Conservation (phyloP, 2,888 invertebrate species). For the Hemistola chrysoprasaria region DNA sequence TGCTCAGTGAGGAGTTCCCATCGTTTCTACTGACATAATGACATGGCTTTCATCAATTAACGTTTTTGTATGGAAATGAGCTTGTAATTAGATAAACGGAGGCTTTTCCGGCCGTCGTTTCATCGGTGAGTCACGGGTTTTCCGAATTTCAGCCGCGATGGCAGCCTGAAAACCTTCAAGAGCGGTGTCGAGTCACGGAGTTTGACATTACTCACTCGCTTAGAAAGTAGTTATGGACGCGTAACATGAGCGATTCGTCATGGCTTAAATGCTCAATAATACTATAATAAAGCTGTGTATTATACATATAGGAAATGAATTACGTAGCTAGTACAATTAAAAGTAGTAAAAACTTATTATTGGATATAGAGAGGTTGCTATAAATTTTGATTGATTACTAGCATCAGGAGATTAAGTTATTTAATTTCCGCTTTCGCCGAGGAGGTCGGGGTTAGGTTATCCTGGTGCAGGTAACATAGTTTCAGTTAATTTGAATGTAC, state of each 20-base stretch:
- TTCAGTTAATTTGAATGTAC: conserved; percentile 76
- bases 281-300: no score
- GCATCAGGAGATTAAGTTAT: conserved; percentile 15
- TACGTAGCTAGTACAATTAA: conserved; percentile 23
- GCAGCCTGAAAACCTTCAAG: conserved; percentile 66
- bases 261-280: conserved; percentile 39
- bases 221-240: conserved; percentile 56
- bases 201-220: conserved; percentile 60
- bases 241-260: conserved; percentile 52
- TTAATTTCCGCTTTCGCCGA: conserved; percentile 21
- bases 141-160: conserved; percentile 57
- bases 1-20: conserved; percentile 48
- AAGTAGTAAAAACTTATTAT: conserved; percentile 17
- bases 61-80: conserved; percentile 51
- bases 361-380: conserved; percentile 16
- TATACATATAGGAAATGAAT: conserved; percentile 35
- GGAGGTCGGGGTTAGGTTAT: conserved; percentile 10
- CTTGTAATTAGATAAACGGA: conserved; percentile 54
- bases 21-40: conserved; percentile 52
- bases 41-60: conserved; percentile 55
- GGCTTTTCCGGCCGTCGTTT: conserved; percentile 67
- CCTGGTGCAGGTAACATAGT: conserved; percentile 44
- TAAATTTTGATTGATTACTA: conserved; percentile 20
- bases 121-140: conserved; percentile 72
- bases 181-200: conserved; percentile 50